Percentiles rank a stretch among this genome's conserved stretches.
These are phyloP conservation scores for Phoebastria nigripes DNA, from an alignment of 2,797 vertebrate genomes.

Conservation along the genomic window DNA sequence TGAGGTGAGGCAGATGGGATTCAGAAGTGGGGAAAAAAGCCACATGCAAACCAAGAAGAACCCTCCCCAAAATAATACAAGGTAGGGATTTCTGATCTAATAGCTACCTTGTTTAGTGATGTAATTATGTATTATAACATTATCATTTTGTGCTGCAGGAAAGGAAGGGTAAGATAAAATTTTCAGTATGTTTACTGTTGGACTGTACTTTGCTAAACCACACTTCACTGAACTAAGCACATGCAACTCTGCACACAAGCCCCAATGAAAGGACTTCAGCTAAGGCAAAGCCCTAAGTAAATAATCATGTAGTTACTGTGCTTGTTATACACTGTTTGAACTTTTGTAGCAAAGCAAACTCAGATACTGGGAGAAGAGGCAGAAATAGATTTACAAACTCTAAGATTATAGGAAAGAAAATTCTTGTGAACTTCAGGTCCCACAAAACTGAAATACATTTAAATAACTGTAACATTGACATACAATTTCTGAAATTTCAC, in stretches of 20 bases:
- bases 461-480: not conserved
- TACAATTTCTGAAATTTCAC: not conserved
- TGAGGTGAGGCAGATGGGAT: not conserved
- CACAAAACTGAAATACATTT: not conserved
- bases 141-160: not conserved
- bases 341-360: conserved; percentile 8
- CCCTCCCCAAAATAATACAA: not conserved
- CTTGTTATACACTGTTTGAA: not conserved
- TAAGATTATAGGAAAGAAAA: not conserved
- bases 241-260: not conserved
- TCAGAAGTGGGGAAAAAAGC: not conserved
- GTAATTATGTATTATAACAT: not conserved
- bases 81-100: not conserved
- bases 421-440: not conserved
- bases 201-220: not conserved
- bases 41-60: not conserved
- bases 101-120: not conserved
- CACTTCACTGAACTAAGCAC: not conserved
- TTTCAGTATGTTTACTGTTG: not conserved
- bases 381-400: not conserved
- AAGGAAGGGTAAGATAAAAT: not conserved
- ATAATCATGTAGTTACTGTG: not conserved
- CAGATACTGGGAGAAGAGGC: not conserved
- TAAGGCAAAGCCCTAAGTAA: conserved; percentile 41
- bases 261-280: not conserved